These are phyloP conservation scores for Drosophila aldrichi DNA, from an alignment of 2,888 invertebrate genomes.

Conservation along the genomic window DNA sequence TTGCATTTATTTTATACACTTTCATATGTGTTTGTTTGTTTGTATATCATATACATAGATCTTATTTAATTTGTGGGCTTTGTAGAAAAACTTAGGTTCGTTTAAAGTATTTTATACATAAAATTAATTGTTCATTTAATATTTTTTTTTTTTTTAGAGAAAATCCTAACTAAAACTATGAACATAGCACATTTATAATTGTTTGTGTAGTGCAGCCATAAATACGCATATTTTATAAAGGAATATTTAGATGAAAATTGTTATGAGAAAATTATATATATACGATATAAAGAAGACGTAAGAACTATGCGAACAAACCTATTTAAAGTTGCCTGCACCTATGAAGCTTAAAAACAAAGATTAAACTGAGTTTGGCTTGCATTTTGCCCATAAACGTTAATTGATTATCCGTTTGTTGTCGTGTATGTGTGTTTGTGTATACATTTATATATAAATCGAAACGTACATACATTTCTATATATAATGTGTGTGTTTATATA, in stretches of 20 bases:
- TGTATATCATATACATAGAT: conserved; percentile 52
- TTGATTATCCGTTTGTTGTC: conserved; percentile 51
- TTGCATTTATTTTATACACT: conserved; percentile 69
- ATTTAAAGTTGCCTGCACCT: conserved; percentile 54
- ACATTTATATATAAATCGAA: conserved; percentile 28
- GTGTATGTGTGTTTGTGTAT: conserved; percentile 7
- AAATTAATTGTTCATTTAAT: conserved; percentile 54
- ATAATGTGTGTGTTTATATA: conserved; percentile 34
- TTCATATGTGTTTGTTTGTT: conserved; percentile 56
- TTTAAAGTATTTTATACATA: conserved; percentile 54
- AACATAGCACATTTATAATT: conserved; percentile 73
- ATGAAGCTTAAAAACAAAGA: conserved; percentile 28
- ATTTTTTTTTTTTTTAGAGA: conserved; percentile 36
- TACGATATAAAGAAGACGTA: conserved; percentile 15
- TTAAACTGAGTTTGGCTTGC: conserved; percentile 80
- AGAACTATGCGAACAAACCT: conserved; percentile 33
- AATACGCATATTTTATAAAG: conserved; percentile 58
- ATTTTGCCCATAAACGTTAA: conserved; percentile 66
- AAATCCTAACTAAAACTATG: conserved; percentile 80
- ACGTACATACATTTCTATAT: conserved; percentile 44
- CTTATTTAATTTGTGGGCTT: conserved; percentile 64
- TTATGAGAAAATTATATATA: conserved; percentile 44
- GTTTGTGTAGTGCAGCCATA: conserved; percentile 74
- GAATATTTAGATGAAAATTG: conserved; percentile 39
- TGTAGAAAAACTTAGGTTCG: conserved; percentile 77